Conservation (phyloP, 2,113 vertebrate species). For the Athene cunicularia region DNA sequence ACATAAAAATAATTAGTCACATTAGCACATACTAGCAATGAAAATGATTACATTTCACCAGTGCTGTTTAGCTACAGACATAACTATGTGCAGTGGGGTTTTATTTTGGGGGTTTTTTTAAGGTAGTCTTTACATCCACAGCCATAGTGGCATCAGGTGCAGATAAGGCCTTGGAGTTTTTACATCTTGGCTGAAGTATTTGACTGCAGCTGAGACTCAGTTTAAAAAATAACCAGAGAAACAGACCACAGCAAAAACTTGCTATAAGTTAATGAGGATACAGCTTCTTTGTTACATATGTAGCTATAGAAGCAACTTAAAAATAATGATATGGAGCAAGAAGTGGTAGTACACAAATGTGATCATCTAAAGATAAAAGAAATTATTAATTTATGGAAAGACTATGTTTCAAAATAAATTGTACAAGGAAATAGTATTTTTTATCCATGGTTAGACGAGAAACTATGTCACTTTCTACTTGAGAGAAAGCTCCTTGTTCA, state of each 20-base stretch:
- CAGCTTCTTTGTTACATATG: background rate
- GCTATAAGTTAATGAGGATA: background rate
- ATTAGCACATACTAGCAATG: background rate
- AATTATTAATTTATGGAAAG: background rate
- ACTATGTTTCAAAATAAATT: background rate
- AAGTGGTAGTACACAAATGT: fast-evolving
- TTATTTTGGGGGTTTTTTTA: background rate
- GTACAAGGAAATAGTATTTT: background rate
- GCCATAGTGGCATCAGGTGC: background rate
- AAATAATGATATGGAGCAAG: background rate
- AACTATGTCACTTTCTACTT: background rate
- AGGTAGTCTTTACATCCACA: background rate
- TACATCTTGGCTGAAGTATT: background rate
- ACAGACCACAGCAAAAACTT: background rate
- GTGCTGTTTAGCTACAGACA: background rate
- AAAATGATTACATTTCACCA: background rate
- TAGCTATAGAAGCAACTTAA: background rate
- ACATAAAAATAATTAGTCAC: background rate
- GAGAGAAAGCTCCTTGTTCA: background rate
- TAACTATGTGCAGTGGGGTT: background rate
- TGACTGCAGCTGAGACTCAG: background rate
- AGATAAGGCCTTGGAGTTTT: background rate
- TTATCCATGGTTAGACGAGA: background rate
- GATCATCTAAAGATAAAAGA: background rate
- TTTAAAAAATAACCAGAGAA: background rate